phyloP scores from a whole-genome alignment of 1,140 invertebrate species.

The Drosophila subobscura region DNA sequence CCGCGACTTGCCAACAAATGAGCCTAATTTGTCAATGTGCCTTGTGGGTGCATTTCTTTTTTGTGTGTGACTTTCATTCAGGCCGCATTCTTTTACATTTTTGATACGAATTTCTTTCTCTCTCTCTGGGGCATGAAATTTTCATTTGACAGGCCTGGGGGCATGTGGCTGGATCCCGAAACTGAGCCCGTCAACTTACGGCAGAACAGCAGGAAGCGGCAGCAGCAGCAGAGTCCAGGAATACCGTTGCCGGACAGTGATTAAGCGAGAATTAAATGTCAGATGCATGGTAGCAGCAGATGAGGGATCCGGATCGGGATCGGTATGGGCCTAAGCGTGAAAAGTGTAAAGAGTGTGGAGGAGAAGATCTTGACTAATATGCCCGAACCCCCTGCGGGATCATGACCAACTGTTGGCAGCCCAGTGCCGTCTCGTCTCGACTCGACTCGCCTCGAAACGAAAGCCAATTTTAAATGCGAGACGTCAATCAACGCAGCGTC shows the following conservation, averaged over 20 bases:
- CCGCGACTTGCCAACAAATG: constrained; percentile 70
- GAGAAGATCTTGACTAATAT: constrained; percentile 70
- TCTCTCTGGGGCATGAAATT: constrained; percentile 60
- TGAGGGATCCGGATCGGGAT: constrained; percentile 39
- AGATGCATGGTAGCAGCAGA: constrained; percentile 50
- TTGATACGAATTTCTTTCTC: constrained; percentile 21
- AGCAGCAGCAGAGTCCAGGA: constrained; percentile 45
- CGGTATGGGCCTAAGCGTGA: constrained; percentile 54
- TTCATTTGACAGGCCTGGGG: constrained; percentile 70
- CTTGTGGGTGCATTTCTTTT: constrained; percentile 34
- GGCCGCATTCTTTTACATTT: constrained; percentile 40
- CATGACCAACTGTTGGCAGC: constrained; percentile 51
- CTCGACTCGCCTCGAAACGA: too few relatives aligned
- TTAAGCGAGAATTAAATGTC: constrained; percentile 83
- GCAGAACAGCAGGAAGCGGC: constrained; percentile 39
- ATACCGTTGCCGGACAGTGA: constrained; percentile 77
- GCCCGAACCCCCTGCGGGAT: constrained; percentile 45
- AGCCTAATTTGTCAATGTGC: constrained; percentile 75
- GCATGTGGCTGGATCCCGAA: constrained; percentile 38
- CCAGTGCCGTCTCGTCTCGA: not conserved
- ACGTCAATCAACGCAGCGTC: constrained; percentile 76
- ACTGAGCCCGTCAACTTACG: constrained; percentile 69
- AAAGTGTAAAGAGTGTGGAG: constrained; percentile 32
- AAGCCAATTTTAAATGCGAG: constrained; percentile 46
- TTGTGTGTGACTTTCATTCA: constrained; percentile 38